Conservation (phyloP, 1,140 invertebrate genomes). For the Oncopeltus fasciatus region DNA sequence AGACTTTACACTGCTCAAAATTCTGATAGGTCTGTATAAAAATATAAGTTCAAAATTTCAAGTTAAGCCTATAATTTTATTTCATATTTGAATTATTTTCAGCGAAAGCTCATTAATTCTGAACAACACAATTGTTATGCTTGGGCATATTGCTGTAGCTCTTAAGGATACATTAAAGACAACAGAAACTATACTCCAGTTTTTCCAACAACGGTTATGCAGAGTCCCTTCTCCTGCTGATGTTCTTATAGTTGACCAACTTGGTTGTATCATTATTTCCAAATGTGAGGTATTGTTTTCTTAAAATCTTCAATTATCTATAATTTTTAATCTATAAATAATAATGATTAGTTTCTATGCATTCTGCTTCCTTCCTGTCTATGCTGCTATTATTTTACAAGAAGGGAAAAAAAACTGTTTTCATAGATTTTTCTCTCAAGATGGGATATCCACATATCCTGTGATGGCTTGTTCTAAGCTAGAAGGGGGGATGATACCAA, state of each 20-base stretch:
- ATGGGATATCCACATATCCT: no score
- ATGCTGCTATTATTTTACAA: no score
- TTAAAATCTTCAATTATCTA: no score
- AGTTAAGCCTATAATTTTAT: not conserved
- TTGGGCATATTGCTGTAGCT: slow-evolving; percentile 91
- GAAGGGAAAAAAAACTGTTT: no score
- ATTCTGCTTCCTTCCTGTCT: no score
- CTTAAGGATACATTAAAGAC: slow-evolving; percentile 83
- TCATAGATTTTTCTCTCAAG: no score
- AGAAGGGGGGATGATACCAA: no score
- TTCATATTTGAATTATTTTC: slow-evolving; percentile 24
- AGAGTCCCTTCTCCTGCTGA: slow-evolving; percentile 74
- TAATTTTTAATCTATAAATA: no score
- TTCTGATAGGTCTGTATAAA: slow-evolving; percentile 44
- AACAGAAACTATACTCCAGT: slow-evolving; percentile 88
- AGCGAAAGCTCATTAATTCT: slow-evolving; percentile 81
- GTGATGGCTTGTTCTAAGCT: no score
- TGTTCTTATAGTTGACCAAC: slow-evolving; percentile 86
- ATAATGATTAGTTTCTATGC: no score
- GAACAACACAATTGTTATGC: slow-evolving; percentile 90
- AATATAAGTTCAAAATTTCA: not conserved
- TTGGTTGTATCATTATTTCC: slow-evolving; percentile 94
- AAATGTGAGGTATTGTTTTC: slow-evolving; percentile 47
- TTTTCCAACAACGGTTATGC: slow-evolving; percentile 92
- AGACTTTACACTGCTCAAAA: slow-evolving; percentile 81